phyloP scores from a whole-genome alignment of 2,888 invertebrate species.

The Xylocampa areola region DNA sequence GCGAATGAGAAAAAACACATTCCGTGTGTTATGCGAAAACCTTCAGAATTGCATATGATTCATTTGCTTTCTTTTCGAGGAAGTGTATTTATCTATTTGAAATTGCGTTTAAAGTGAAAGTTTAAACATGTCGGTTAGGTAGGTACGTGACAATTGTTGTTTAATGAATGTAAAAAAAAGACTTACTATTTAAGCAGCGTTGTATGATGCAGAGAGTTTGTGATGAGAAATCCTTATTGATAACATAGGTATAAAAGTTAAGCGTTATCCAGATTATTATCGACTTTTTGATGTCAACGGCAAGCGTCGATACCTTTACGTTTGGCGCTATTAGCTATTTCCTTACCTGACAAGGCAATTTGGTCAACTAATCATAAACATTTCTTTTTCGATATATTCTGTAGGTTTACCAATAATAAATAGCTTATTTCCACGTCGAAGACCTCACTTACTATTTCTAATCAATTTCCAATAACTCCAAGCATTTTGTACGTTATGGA shows the following conservation, averaged over 20 bases:
- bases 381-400: constrained; percentile 14
- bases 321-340: constrained; percentile 19
- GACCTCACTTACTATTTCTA: background rate
- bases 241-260: constrained; percentile 28
- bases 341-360: constrained; percentile 37
- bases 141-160: constrained; percentile 67
- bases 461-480: constrained; percentile 2
- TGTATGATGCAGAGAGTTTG: background rate
- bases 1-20: constrained; percentile 77
- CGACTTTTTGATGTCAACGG: constrained; percentile 42
- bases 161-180: constrained; percentile 27
- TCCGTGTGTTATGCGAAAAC: constrained; percentile 63
- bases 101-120: constrained; percentile 81
- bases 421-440: constrained; percentile 3
- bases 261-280: constrained; percentile 41
- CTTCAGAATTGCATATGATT: constrained; percentile 69
- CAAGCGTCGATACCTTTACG: constrained; percentile 23
- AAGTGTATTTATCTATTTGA: constrained; percentile 76
- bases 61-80: constrained; percentile 81
- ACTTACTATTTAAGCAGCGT: constrained; percentile 12
- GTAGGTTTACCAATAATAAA: constrained; percentile 11
- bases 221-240: constrained; percentile 44
- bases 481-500: background rate
- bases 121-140: constrained; percentile 69
- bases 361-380: constrained; percentile 15